A percentile compares a stretch with the other conserved stretches of the same genome.
These are phyloP conservation scores for Circaetus cinerascens DNA, from an alignment of 2,113 vertebrate species.

Conservation along the genomic window DNA sequence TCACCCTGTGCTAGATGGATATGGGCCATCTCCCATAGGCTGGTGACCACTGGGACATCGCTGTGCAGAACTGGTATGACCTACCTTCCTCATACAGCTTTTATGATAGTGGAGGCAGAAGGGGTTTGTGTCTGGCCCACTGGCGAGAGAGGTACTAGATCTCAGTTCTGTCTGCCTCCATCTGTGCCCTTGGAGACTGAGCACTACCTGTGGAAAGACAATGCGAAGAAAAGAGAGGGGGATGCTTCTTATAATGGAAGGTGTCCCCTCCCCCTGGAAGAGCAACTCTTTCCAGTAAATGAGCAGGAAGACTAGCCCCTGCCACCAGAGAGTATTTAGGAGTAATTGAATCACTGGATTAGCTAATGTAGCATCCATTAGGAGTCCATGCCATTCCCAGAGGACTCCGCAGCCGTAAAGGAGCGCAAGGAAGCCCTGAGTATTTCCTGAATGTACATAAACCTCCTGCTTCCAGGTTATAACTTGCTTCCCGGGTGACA, in stretches of 20 bases:
- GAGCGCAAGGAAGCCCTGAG: constrained; percentile 36
- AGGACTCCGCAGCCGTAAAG: constrained; percentile 51
- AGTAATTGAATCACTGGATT: constrained; percentile 83
- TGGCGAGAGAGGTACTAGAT: not conserved
- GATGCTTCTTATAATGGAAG: not conserved
- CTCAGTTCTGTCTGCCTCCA: not conserved
- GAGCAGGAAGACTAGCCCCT: constrained; percentile 69
- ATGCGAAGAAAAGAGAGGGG: not conserved
- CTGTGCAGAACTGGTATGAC: not conserved
- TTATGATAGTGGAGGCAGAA: not conserved
- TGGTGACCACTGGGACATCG: accelerated
- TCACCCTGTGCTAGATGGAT: not conserved
- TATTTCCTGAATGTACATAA: not conserved
- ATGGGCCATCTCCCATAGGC: accelerated
- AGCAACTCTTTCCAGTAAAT: constrained; percentile 74
- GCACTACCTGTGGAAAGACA: not conserved
- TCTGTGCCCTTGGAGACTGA: not conserved
- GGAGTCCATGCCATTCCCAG: constrained; percentile 60
- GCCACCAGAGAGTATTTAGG: constrained; percentile 74
- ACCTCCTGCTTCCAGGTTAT: constrained; percentile 14
- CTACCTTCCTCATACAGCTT: not conserved
- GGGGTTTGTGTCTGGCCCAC: accelerated
- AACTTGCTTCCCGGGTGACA: constrained; percentile 1
- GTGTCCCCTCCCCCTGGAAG: constrained; percentile 55
- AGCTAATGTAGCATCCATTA: constrained; percentile 85